Evolutionary conservation across 2,113 vertebrate genomes (phyloP).

Genomic region (Orthonyx spaldingii): DNA sequence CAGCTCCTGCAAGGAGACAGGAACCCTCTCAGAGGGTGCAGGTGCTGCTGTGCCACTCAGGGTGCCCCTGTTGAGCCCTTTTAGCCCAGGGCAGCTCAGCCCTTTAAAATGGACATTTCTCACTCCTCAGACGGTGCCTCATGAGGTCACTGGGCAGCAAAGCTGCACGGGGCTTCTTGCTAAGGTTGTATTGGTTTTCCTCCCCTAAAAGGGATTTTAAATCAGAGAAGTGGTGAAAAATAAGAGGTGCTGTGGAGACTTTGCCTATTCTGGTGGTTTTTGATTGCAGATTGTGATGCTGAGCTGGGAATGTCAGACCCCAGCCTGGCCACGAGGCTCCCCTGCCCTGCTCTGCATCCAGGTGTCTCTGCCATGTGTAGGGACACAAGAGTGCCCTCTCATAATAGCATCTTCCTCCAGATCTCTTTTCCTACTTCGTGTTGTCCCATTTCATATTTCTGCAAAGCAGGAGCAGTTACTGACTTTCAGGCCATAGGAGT

Average conservation of each 20-base stretch:
- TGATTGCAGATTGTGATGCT: neutral
- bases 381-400: neutral
- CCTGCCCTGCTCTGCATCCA: neutral
- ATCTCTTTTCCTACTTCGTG: rapidly evolving
- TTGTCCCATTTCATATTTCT: neutral
- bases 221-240: neutral
- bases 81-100: rapidly evolving
- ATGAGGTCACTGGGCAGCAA: rapidly evolving
- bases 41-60: neutral
- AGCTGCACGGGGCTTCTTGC: neutral
- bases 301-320: neutral
- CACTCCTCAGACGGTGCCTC: rapidly evolving
- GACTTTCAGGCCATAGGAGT: neutral
- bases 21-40: rapidly evolving
- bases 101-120: neutral
- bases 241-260: rapidly evolving
- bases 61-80: rapidly evolving
- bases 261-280: neutral
- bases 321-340: neutral
- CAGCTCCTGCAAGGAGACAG: neutral
- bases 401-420: neutral
- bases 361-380: neutral
- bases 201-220: neutral
- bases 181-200: neutral
- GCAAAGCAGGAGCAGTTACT: neutral